Evolutionary conservation across 2,113 vertebrate species (phyloP), one percentile per base, ranked within the genome.

Genomic region (Lagopus leucura): DNA sequence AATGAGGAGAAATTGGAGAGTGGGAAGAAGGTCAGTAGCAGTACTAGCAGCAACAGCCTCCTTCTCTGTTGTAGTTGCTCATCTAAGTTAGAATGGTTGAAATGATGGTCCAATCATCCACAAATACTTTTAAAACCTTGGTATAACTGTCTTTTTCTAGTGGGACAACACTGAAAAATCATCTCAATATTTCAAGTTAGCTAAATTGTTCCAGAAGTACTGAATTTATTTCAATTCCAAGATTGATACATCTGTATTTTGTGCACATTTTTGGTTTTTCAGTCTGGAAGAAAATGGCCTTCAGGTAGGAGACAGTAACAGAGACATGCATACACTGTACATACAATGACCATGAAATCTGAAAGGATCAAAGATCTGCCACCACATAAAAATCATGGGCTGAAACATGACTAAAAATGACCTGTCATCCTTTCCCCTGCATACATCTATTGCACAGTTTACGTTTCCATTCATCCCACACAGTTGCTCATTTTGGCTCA

Each of bases 351-450:
- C 22, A 22, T 3, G 3, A 17, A 66, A 40, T 47, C 24, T 38
- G 42, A 38, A 77, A 30, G 34, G 18, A 11, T 57, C 32, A 48
- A 86, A 83, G 25, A 30, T 40, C 88, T 76, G 17, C n/a, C 9
- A 52, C 1, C 28, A 42, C 7, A 12, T 50, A 47, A 57, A 86
- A 79, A 40, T 0, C 5, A 21, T 17, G 0, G 1, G 16, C 28
- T n/a, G 48, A 86, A 61, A 12, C 58, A 67, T 30, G 28, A 80
- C 6, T 1, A 4, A 73, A 47, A 18, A 13, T 27, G 16, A 48
- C 3, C 27, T 43, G 6, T 57, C 28, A 4, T 21, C 30, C 9
- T 8, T 72, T 89, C 52, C 10, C 16, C 22, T 63, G 55, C 30
- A 6, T 5, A 3, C 5, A 47, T 11, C 13, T 3, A 55, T 20